Evolutionary conservation across 2,888 invertebrate genomes (phyloP), one percentile per base, ranked within the genome.

Genomic region (Ypsolopha scabrella): DNA sequence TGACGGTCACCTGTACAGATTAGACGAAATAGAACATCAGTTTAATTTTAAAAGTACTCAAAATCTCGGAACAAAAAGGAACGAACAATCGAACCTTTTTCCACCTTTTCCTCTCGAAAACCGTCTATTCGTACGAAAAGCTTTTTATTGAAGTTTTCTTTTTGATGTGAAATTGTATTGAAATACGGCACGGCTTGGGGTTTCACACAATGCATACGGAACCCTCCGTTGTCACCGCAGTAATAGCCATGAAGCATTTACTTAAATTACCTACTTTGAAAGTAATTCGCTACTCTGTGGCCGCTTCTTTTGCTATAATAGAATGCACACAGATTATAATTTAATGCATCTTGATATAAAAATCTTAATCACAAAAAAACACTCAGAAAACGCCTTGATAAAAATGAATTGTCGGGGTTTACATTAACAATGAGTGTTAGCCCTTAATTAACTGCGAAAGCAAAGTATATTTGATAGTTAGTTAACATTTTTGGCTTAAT

Each of bases 191-290:
- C 55, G 61, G 47, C 55, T 60, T 60, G 62, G 60, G 62, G 62
- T 58, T 54, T 55, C 58, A 60, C 59, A 74, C 73, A 76, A 72
- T 70, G 64, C 65, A 41, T 36, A 34, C 13, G 53, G 39, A 36
- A 60, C 60, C 63, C 71, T 72, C 75, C 75, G 75, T 76, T 72
- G 69, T 70, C 68, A 65, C 63, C 62, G 65, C 63, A 71, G 72
- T 75, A 75, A 75, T 72, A 66, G 68, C 65, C 55, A 54, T 57
- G 58, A 60, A 64, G 68, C 67, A 68, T 64, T 65, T 65, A 63
- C 65, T 67, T 65, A 67, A 67, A 70, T 74, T 72, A 72, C 67
- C 24, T 41, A 53, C 46, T 65, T 62, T 60, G 64, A 66, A 58
- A 60, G 62, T 60, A 63, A 64, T 60, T 61, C 60, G 61, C 60